Base-by-base conservation (phyloP, 2,797 vertebrate genomes). In the Catharus ustulatus region DNA sequence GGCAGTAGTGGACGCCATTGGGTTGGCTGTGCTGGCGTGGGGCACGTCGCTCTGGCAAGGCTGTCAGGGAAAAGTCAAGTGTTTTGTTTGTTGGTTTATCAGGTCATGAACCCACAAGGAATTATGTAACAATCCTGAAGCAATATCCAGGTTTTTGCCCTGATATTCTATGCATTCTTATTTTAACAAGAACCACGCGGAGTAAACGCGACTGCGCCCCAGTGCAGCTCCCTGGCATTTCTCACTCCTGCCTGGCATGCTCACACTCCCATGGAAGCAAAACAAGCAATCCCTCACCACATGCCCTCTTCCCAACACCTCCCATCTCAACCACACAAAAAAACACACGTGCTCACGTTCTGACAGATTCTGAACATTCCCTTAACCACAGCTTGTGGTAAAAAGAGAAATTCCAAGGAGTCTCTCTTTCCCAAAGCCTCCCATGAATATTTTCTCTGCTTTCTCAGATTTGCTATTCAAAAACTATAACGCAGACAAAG, bases 1-100 rank as follows among this genome's bases (percentile, higher is more conserved):
- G 42, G 98, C 75, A 97, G 98, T 68, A 87, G 97, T 97, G 80
- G 98, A 97, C 96, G 98, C 98, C 98, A 98, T 98, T 30, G 72
- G 96, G 79, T 79, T 98, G 92, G 96, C 97, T 72, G 81, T 12
- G 85, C 29, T 81, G 34, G 78, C 79, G 61, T 8, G 46, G 84
- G 75, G 36, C 82, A 55, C 64, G 23, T 10, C 58, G 34, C 93
- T 95, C 84, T 19, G 45, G 86, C 32, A 40, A 84, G 86, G 82
- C 75, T 92, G 96, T 52, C 88, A 94, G 93, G 90, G 72, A 64
- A 95, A 21, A 93, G 59, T 0, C 69, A 42, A 89, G 29, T 1
- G 11, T 6, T 46, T 82, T 3, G 46, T 66, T 74, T 67, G 74
- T 10, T 87, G 63, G 77, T 81, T 85, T 19, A 2, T 19, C 21